Evolutionary conservation across 2,113 vertebrate species (phyloP).

Genomic region (Oreochromis aureus): DNA sequence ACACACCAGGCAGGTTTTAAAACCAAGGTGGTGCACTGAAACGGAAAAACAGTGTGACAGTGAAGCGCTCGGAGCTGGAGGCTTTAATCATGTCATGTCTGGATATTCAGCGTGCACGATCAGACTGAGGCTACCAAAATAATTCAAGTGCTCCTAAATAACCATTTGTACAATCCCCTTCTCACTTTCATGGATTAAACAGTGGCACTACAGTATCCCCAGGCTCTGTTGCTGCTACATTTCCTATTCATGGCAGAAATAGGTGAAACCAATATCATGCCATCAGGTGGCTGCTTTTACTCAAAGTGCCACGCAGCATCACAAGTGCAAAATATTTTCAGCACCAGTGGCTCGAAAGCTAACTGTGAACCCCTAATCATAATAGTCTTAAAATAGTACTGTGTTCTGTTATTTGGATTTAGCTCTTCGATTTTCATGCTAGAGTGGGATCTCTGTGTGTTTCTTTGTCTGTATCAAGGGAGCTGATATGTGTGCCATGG

Average conservation of each 20-base stretch:
- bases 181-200: background rate
- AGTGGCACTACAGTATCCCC: background rate
- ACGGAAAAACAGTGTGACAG: background rate
- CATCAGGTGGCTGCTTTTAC: conserved; percentile 20
- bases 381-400: background rate
- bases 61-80: background rate
- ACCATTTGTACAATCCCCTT: background rate
- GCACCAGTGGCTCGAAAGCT: background rate
- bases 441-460: background rate
- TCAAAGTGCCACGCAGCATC: background rate
- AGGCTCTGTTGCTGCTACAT: background rate
- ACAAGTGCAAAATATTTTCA: background rate
- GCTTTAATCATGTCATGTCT: background rate
- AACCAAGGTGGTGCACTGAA: background rate
- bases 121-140: background rate
- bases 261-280: conserved; percentile 8
- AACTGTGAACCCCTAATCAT: background rate
- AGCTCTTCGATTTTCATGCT: background rate
- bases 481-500: background rate
- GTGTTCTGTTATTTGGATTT: background rate
- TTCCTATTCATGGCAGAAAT: background rate
- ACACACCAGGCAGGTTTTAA: background rate
- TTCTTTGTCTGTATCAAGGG: background rate
- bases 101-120: background rate
- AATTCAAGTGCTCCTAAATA: background rate